These are phyloP conservation scores for Drosophila pseudoananassae DNA, from an alignment of 1,140 invertebrate species.

Conservation along the genomic window DNA sequence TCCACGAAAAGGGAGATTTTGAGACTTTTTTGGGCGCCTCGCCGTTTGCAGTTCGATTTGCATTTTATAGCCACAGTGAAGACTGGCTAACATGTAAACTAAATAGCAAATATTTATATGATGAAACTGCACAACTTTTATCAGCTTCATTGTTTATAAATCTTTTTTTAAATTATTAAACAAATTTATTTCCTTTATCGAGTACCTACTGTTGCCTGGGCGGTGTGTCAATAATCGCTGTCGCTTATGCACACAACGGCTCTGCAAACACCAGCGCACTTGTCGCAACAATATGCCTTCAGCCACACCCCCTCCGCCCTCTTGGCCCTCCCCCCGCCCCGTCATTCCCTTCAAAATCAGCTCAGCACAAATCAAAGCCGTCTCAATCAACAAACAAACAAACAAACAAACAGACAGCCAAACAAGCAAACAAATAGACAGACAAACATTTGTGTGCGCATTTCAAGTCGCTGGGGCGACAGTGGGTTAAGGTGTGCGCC, in stretches of 20 bases:
- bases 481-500: conserved; percentile 19
- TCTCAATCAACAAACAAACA: conserved; percentile 76
- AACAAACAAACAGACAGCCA: conserved; percentile 53
- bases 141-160: too few relatives aligned
- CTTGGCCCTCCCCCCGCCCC: neutral
- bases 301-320: neutral
- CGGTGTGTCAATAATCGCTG: conserved; percentile 76
- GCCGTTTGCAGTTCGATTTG: conserved; percentile 56
- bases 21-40: conserved; percentile 15
- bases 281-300: conserved; percentile 47
- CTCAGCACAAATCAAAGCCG: conserved; percentile 72
- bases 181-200: neutral
- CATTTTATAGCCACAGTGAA: conserved; percentile 21
- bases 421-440: conserved; percentile 43
- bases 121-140: too few relatives aligned
- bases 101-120: too few relatives aligned
- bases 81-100: neutral
- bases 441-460: conserved; percentile 55
- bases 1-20: conserved; percentile 13
- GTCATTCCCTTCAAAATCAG: conserved; percentile 41
- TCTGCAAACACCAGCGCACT: conserved; percentile 73
- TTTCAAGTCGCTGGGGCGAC: conserved; percentile 52
- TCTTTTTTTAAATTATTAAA: neutral
- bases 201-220: conserved; percentile 33
- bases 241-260: conserved; percentile 78